Base-by-base conservation (phyloP, 2,888 invertebrate species). In the Corbicula japonica region DNA sequence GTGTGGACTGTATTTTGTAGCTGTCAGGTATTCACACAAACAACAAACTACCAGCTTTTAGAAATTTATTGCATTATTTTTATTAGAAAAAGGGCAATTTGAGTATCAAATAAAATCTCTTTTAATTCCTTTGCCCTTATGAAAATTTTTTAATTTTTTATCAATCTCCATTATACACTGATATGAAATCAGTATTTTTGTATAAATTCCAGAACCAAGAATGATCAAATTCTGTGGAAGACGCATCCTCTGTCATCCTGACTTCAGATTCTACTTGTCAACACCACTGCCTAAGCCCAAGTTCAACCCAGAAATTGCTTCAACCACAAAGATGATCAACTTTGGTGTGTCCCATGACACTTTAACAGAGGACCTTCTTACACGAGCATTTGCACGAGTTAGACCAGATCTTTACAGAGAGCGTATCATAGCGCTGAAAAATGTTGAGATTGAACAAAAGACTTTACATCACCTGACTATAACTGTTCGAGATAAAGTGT, bases 151-250 rank as follows among this genome's bases (percentile, higher is more conserved):
- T n/a, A n/a, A n/a, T n/a, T n/a, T n/a, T n/a, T n/a, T n/a, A n/a
- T n/a, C n/a, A n/a, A n/a, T n/a, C n/a, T n/a, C n/a, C n/a, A n/a
- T n/a, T n/a, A n/a, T n/a, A n/a, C n/a, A n/a, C n/a, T n/a, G n/a
- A n/a, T n/a, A n/a, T n/a, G n/a, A n/a, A n/a, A n/a, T n/a, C n/a
- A n/a, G n/a, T n/a, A n/a, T n/a, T n/a, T n/a, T n/a, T n/a, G n/a
- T n/a, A n/a, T n/a, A n/a, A n/a, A 46, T 83, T 84, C 12, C 80
- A 91, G 92, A 90, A 48, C 87, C 92, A 18, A 83, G 91, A n/a
- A 90, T 93, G 90, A 91, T 93, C 69, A 84, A 87, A 56, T 92
- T 91, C 83, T 91, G 90, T 85, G 91, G 91, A 0, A 87, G 93
- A 4, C 86, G 91, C n/a, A 90, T 92, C 58, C 86, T 93, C 34